Evolutionary conservation across 2,888 invertebrate genomes (phyloP), one percentile per base, ranked within the genome.

Genomic region (Phaonia tiefii): DNA sequence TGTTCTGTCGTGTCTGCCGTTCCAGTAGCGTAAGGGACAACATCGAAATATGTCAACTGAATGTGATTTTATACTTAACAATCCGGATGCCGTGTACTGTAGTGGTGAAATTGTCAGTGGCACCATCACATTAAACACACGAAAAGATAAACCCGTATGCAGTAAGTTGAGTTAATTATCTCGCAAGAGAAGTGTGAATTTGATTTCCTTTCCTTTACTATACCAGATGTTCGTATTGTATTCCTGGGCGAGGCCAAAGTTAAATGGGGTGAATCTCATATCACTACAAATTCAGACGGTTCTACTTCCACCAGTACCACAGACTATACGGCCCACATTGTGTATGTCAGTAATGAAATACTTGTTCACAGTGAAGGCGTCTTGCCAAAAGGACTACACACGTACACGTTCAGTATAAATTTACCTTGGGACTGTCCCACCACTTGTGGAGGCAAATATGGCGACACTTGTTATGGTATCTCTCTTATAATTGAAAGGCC

Each of bases 401-500:
- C 91, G 5, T 97, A 95, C 87, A 95, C 95, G 20, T 97, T 97
- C 86, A 92, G 93, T 26, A 95, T 94, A 86, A 92, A 93, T 1
- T 49, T 89, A 37, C 88, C 89, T 0, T 60, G 75, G 20, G 88
- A 94, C 72, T 90, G 96, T 71, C 96, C 96, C 8, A 94, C 95
- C 0, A 95, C 95, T 0, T 96, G 95, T 89, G 94, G 94, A 86
- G 94, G 94, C 2, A 92, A 93, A 87, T 91, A 92, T 89, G 95
- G 97, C 0, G 92, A 93, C 86, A 93, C 97, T 31, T 92, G 94
- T 25, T 97, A 97, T 87, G 94, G 93, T 2, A 92, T 96, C 1
- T 95, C 94, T 87, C 94, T 95, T 5, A 93, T 93, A 0, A 89
- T 97, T 7, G 96, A 96, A 88, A 92, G 95, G 8, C 95, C 96